Evolutionary conservation across 1,140 invertebrate genomes (phyloP).

Genomic region (Melanaphis sacchari): DNA sequence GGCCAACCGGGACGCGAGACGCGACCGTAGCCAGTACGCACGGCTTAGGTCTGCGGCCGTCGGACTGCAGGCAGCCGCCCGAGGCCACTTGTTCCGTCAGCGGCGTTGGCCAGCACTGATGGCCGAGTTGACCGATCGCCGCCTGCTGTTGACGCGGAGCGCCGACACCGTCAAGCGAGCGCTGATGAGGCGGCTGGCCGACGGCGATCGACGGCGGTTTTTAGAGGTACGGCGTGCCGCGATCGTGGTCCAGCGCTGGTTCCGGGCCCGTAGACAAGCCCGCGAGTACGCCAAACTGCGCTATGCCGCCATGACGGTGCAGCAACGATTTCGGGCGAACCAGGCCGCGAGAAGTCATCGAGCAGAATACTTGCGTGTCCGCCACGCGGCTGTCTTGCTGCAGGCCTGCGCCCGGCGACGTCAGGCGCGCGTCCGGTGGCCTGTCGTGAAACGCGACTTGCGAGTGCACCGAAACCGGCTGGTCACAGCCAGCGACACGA

Average conservation of each 20-base stretch:
- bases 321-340: conserved; percentile 62
- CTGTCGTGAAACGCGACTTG: conserved; percentile 59
- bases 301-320: conserved; percentile 60
- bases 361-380: neutral
- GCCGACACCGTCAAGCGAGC: neutral
- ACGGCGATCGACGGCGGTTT: conserved; percentile 61
- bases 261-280: conserved; percentile 61
- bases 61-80: neutral
- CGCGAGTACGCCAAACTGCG: conserved; percentile 61
- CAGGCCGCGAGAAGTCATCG: neutral
- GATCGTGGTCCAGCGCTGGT: conserved; percentile 68
- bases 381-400: neutral
- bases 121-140: neutral
- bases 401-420: neutral
- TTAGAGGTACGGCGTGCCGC: conserved; percentile 65
- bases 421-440: neutral
- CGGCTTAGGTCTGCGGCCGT: neutral
- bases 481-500: conserved; percentile 64
- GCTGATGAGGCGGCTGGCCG: conserved; percentile 59
- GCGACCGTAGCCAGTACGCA: neutral
- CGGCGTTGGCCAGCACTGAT: neutral
- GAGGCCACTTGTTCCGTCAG: neutral
- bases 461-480: conserved; percentile 63
- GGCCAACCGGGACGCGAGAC: neutral
- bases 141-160: neutral